Conservation (phyloP, 2,888 invertebrate species). For the Fragum whitleyi region DNA sequence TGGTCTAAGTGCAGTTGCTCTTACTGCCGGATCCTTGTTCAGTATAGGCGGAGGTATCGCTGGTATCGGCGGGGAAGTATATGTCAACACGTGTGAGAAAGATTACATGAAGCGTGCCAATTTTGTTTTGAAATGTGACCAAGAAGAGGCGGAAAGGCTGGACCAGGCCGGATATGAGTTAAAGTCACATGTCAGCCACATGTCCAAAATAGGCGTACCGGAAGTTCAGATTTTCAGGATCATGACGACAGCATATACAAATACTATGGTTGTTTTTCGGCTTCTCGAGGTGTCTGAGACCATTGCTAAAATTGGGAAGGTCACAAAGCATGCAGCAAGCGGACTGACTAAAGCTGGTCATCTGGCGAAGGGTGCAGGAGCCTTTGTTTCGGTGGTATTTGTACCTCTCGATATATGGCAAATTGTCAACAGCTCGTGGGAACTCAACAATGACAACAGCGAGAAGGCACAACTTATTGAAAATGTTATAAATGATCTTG, state of each 20-base stretch:
- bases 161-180: not conserved
- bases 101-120: not conserved
- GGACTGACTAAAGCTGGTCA: not conserved
- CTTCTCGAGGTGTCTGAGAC: not conserved
- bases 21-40: not conserved
- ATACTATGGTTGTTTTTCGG: not conserved
- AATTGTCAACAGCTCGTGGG: constrained; percentile 1
- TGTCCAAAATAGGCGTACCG: not conserved
- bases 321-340: not conserved
- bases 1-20: not conserved
- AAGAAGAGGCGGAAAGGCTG: not conserved
- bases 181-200: not conserved
- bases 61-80: not conserved
- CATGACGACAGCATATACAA: not conserved
- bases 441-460: not conserved
- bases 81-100: not conserved
- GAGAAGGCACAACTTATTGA: not conserved
- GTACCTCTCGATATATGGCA: not conserved
- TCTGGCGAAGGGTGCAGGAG: not conserved
- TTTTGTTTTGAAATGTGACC: not conserved
- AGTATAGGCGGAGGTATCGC: not conserved
- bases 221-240: not conserved
- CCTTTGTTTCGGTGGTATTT: not conserved
- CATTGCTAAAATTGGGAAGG: not conserved
- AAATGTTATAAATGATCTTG: not conserved